Base-by-base conservation (phyloP, 2,113 vertebrate species). In the Crotalus horridus region DNA sequence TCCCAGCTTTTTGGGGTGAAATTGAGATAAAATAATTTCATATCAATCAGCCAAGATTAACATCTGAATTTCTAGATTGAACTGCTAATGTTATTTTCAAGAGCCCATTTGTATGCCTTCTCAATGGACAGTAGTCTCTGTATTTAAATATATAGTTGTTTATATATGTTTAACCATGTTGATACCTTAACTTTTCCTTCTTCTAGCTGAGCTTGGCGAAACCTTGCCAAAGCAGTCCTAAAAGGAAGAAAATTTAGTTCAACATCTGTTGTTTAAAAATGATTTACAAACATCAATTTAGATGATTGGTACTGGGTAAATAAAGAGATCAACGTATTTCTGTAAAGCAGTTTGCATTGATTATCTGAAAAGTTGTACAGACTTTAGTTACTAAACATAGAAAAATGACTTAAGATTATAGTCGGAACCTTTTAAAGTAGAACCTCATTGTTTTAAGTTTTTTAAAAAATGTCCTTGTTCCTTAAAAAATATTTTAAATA, bases 211-310 rank as follows among this genome's bases (percentile, higher is more conserved):
- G 99, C 99, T 94, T 99, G 99, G 53, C 99, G 98, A 97, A 99
- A 99, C 43, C 99, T 98, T 20, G 99, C 99, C 97, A 99, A 98
- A 90, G 99, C 99, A 81, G 99, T 99, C 99, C 99, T 99, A 90
- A 88, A 92, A 95, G 58, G 85, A 94, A 95, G 64, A 69, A 96
- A 61, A 48, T 13, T 94, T 88, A n/a, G 15, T 1, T 46, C 20
- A 54, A 51, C 12, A 20, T 8, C 1, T 92, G 23, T 6, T 20
- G 2, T 85, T 33, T 59, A 92, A 48, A 85, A 91, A 56, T 11
- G 2, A 58, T 0, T 15, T 87, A 53, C 39, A 11, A 51, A 48
- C 1, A 48, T 51, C 12, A 1, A 91, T 54, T 43, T 39, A 93
- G 90, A 90, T 11, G 56, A 74, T 85, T 13, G 29, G 7, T 86